Evolutionary conservation across 2,113 vertebrate species (phyloP).

Genomic region (Plecturocebus donacophilus): DNA sequence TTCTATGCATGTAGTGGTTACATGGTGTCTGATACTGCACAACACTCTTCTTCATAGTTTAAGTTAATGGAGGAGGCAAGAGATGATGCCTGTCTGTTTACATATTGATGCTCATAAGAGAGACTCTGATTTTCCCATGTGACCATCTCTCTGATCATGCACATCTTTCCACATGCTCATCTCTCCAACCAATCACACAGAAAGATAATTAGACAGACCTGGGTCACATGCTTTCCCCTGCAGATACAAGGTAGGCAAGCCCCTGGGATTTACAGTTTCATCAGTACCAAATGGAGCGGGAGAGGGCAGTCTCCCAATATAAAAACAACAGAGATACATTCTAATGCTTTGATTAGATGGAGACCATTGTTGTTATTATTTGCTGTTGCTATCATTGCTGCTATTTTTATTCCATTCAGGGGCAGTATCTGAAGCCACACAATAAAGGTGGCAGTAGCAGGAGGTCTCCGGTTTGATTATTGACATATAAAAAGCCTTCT

Average conservation of each 20-base stretch:
- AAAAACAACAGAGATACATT: neutral
- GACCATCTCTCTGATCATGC: neutral
- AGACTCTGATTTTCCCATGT: neutral
- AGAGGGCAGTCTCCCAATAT: neutral
- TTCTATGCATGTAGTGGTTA: neutral
- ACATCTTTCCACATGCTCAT: neutral
- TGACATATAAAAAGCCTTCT: neutral
- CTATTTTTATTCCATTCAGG: slow-evolving; percentile 17
- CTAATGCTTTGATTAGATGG: neutral
- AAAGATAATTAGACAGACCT: neutral
- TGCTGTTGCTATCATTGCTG: neutral
- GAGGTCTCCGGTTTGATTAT: neutral
- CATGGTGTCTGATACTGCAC: neutral
- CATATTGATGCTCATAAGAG: neutral
- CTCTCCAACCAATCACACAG: neutral
- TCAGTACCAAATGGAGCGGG: neutral
- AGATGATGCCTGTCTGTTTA: neutral
- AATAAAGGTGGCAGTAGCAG: slow-evolving; percentile 14
- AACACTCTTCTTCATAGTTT: neutral
- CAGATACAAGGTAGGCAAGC: neutral
- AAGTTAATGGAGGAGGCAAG: neutral
- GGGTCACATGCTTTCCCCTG: neutral
- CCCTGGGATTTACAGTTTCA: neutral
- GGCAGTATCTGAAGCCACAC: neutral
- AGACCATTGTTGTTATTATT: neutral